A percentile compares a stretch with the other conserved stretches of the same genome.
Conservation (phyloP, 1,140 invertebrate species). For the Coelopa frigida region DNA sequence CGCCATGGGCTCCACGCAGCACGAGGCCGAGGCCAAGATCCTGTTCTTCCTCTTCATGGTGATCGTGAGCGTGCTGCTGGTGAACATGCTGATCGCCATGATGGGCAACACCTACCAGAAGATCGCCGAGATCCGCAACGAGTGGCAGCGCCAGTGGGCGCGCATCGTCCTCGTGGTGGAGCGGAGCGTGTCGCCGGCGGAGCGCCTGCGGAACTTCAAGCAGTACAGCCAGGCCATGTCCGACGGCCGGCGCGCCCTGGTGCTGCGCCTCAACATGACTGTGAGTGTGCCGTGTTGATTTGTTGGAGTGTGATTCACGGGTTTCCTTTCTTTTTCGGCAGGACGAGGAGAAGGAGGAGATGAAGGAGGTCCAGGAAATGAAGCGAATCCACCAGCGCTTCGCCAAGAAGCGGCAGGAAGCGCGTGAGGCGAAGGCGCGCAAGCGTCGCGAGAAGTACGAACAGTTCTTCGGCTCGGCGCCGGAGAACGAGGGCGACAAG, state of each 20-base stretch:
- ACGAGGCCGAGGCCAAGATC: conserved; percentile 81
- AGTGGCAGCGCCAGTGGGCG: conserved; percentile 99
- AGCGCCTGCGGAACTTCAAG: conserved; percentile 75
- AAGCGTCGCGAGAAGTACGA: conserved; percentile 38
- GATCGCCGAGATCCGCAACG: conserved; percentile 93
- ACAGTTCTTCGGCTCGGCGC: conserved; percentile 34
- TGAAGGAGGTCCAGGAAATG: conserved; percentile 89
- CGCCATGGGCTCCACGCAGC: conserved; percentile 79
- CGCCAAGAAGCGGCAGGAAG: conserved; percentile 57
- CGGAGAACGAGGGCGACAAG: conserved; percentile 23
- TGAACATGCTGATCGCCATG: conserved; percentile 99
- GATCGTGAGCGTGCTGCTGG: conserved; percentile 87
- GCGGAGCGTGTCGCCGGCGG: conserved; percentile 81
- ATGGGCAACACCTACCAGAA: conserved; percentile 99
- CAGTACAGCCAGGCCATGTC: conserved; percentile 95
- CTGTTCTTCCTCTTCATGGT: conserved; percentile 94
- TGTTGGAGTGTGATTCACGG: not conserved
- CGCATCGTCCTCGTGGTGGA: conserved; percentile 95
- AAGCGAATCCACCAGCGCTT: conserved; percentile 73
- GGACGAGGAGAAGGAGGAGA: conserved; percentile 87
- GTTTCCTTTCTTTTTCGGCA: conserved; percentile 42
- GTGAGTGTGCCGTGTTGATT: conserved; percentile 48
- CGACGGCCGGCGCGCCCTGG: conserved; percentile 77
- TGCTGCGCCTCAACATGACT: conserved; percentile 74
- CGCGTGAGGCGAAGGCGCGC: conserved; percentile 28